These are phyloP conservation scores for Orchestia grillus DNA, from an alignment of 1,140 invertebrate species.

Conservation along the genomic window DNA sequence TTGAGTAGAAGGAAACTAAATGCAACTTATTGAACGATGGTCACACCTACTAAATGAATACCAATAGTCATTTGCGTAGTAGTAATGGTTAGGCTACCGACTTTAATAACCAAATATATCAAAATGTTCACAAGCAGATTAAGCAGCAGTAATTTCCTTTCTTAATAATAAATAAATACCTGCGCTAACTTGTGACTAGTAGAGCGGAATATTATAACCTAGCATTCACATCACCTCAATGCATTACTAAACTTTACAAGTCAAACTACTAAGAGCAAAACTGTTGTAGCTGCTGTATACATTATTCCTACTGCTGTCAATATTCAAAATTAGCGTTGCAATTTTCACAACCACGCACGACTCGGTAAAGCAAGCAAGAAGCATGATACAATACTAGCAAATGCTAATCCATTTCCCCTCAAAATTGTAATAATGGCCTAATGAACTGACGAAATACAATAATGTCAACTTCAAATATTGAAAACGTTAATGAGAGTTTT, in stretches of 20 bases:
- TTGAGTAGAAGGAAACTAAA: neutral
- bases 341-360: neutral
- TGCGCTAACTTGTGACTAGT: conserved; percentile 53
- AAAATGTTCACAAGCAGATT: neutral
- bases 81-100: neutral
- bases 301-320: too few relatives aligned
- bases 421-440: neutral
- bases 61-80: neutral
- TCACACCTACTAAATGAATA: neutral
- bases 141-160: neutral
- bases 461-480: neutral
- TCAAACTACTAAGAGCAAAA: neutral
- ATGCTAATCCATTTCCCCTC: neutral
- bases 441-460: neutral
- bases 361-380: neutral
- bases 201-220: conserved; percentile 11
- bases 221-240: neutral
- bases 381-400: neutral
- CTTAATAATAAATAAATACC: conserved; percentile 51
- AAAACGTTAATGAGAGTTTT: neutral
- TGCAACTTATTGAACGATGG: neutral
- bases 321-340: too few relatives aligned
- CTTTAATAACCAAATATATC: neutral
- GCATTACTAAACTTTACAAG: conserved; percentile 5
- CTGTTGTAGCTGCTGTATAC: neutral